Percentiles rank a stretch among this genome's conserved stretches.
phyloP scores from a whole-genome alignment of 2,888 invertebrate species.

The Dioctria linearis region DNA sequence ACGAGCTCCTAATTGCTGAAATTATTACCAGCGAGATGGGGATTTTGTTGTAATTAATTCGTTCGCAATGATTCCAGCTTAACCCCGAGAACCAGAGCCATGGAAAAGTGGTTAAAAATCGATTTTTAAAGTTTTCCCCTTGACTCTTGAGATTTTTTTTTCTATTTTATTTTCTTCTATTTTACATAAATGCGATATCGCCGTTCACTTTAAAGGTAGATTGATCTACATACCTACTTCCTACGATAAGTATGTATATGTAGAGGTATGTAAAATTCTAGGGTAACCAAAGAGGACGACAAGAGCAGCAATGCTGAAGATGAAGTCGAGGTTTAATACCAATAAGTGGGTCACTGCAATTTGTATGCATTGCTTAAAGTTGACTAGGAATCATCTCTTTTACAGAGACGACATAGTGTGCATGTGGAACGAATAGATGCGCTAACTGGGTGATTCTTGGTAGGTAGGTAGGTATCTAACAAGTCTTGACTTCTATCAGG shows the following conservation, averaged over 20 bases:
- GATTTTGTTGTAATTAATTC: conserved; percentile 27
- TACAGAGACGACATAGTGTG: background rate
- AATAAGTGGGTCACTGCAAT: conserved; percentile 23
- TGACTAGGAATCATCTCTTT: conserved; percentile 10
- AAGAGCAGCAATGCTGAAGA: background rate
- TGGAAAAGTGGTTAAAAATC: conserved; percentile 2
- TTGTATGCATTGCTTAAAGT: conserved; percentile 18
- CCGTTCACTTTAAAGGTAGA: background rate
- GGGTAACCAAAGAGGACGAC: background rate
- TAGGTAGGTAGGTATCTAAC: background rate
- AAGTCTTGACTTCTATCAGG: background rate
- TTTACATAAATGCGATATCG: background rate
- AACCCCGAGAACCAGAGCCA: background rate
- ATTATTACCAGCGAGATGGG: background rate
- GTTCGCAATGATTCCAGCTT: background rate
- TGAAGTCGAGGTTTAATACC: background rate
- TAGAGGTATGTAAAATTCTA: too few species aligned
- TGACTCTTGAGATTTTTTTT: background rate
- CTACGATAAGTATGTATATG: background rate
- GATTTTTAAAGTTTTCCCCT: background rate
- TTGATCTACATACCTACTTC: background rate
- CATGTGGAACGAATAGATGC: background rate
- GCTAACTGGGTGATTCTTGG: background rate
- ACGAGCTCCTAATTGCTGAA: conserved; percentile 27
- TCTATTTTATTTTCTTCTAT: background rate